Percentiles rank a stretch among this genome's conserved stretches.
These are phyloP conservation scores for Ciconia stormi DNA, from an alignment of 2,113 vertebrate species.

Conservation along the genomic window DNA sequence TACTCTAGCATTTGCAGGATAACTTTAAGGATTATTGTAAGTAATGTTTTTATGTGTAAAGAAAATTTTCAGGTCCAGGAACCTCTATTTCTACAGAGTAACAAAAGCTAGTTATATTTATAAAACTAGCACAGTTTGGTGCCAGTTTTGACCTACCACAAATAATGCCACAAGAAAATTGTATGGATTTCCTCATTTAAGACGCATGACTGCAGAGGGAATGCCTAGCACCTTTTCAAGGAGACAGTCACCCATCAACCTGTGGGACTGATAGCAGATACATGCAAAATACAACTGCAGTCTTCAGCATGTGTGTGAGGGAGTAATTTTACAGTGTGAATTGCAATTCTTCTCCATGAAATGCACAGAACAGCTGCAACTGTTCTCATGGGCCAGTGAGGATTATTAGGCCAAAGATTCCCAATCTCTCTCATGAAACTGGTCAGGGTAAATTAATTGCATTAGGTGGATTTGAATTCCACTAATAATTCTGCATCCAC, in stretches of 20 bases:
- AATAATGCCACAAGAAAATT: background rate
- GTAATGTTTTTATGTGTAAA: background rate
- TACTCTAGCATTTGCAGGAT: background rate
- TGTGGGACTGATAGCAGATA: background rate
- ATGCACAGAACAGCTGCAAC: constrained; percentile 28
- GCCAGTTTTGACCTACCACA: background rate
- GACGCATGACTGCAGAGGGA: background rate
- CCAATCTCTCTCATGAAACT: background rate
- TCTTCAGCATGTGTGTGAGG: background rate
- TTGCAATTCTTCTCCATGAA: background rate
- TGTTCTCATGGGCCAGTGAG: background rate
- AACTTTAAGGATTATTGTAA: background rate
- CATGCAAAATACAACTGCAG: background rate
- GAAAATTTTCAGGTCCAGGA: background rate
- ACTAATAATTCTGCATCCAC: background rate
- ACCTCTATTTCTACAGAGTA: background rate
- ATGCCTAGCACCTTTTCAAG: background rate
- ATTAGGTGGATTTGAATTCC: background rate
- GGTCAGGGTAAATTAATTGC: background rate
- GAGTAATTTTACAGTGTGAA: background rate
- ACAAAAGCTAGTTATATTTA: background rate
- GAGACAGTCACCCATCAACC: background rate
- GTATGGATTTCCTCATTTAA: background rate
- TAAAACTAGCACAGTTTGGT: background rate
- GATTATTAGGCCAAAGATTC: background rate